Evolutionary conservation across 2,888 invertebrate genomes (phyloP).

Genomic region (Spisula solida): DNA sequence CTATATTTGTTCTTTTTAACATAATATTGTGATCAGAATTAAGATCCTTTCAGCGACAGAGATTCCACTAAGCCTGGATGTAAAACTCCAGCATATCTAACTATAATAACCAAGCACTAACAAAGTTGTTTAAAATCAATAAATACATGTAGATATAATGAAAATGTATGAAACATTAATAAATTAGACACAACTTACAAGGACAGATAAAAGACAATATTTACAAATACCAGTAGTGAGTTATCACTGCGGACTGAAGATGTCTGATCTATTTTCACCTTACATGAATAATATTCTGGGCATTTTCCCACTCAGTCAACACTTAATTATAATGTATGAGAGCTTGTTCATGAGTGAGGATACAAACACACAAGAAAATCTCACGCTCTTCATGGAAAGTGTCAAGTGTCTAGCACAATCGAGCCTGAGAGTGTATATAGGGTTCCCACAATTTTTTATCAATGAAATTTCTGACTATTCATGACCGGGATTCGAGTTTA

Average conservation of each 20-base stretch:
- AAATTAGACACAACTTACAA: background rate
- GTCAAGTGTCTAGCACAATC: too few relatives aligned
- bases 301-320: background rate
- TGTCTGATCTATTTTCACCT: background rate
- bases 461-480: too few relatives aligned
- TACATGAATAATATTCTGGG: background rate
- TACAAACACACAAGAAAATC: background rate
- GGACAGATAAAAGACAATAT: background rate
- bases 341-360: background rate
- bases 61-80: background rate
- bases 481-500: too few relatives aligned
- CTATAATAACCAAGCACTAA: background rate
- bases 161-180: background rate
- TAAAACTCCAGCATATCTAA: background rate
- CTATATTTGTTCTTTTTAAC: too few relatives aligned
- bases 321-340: background rate
- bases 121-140: background rate
- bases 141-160: background rate
- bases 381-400: background rate
- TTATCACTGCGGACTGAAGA: background rate
- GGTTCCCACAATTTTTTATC: too few relatives aligned
- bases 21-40: too few relatives aligned
- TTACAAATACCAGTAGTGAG: background rate
- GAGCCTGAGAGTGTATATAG: too few relatives aligned
- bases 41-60: too few relatives aligned